These are phyloP conservation scores for Heliocidaris erythrogramma DNA, from an alignment of 35 echinoderm and acorn worm genomes.

Conservation along the genomic window DNA sequence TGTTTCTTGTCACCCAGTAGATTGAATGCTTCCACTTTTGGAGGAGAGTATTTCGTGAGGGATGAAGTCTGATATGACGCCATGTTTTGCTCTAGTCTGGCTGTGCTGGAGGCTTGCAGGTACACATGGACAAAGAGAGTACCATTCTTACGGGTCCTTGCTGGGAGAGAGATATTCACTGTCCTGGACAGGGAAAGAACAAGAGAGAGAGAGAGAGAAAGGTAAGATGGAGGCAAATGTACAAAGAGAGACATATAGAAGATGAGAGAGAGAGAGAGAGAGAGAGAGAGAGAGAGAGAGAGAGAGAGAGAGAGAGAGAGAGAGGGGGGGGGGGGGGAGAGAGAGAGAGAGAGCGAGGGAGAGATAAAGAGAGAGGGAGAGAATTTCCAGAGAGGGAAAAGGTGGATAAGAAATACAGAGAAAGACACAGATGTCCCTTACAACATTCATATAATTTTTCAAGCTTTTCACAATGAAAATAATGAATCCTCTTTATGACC, in stretches of 20 bases:
- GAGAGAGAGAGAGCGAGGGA: no score
- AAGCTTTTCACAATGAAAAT: no score
- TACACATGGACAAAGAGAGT: conserved; percentile 67
- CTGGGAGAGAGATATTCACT: conserved; percentile 78
- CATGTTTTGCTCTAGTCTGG: conserved; percentile 32
- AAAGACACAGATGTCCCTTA: no score
- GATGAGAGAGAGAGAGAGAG: not conserved
- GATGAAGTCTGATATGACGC: conserved; percentile 44
- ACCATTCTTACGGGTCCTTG: conserved; percentile 76
- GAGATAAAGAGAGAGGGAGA: no score
- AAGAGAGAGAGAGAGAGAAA: not conserved
- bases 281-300: no score
- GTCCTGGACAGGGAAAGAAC: conserved; percentile 48
- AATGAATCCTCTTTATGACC: no score
- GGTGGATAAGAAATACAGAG: no score
- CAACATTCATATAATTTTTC: no score
- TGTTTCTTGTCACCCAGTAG: conserved; percentile 55
- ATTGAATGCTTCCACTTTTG: conserved; percentile 70
- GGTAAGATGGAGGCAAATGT: not conserved
- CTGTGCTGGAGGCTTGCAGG: conserved; percentile 32
- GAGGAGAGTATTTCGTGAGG: conserved; percentile 74
- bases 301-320: no score
- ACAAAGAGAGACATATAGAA: not conserved
- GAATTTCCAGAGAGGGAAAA: no score
- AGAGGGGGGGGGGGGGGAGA: no score